Percentiles rank a stretch among this genome's conserved stretches.
These are phyloP conservation scores for Enchytraeus crypticus DNA, from an alignment of 2,888 invertebrate species.

Conservation along the genomic window DNA sequence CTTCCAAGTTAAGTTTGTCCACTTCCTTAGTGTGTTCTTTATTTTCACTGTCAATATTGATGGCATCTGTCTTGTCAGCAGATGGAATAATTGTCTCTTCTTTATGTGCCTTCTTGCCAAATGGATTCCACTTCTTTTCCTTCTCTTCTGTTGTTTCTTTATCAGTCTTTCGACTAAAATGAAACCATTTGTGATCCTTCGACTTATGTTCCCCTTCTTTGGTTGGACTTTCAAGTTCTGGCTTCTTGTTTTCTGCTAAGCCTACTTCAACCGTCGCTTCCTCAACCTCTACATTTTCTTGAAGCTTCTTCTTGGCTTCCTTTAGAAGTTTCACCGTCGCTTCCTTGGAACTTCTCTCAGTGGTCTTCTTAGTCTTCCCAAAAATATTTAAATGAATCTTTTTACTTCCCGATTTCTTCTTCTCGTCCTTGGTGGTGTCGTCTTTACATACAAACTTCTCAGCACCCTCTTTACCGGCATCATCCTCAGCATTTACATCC, in stretches of 20 bases:
- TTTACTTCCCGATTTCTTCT: not conserved
- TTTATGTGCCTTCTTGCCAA: not conserved
- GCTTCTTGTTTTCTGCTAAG: not conserved
- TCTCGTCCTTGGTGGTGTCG: not conserved
- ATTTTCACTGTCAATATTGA: not conserved
- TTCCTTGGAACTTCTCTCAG: not conserved
- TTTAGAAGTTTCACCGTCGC: not conserved
- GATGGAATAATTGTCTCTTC: not conserved
- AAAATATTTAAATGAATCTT: not conserved
- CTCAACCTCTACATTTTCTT: not conserved
- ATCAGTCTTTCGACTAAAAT: not conserved
- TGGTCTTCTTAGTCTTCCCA: not conserved
- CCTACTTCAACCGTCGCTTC: not conserved
- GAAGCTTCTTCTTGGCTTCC: not conserved
- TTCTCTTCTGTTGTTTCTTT: not conserved
- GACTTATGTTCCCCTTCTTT: not conserved
- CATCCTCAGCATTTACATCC: not conserved
- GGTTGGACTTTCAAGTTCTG: not conserved
- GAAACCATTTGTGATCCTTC: conserved; percentile 4
- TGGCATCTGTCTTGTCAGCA: not conserved
- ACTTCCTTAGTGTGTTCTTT: not conserved
- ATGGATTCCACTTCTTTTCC: not conserved
- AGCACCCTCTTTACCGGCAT: not conserved
- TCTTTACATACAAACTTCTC: too few species aligned
- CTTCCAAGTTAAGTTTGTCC: not conserved